Base-by-base conservation (phyloP, 2,888 invertebrate species). In the Volucella inflata region DNA sequence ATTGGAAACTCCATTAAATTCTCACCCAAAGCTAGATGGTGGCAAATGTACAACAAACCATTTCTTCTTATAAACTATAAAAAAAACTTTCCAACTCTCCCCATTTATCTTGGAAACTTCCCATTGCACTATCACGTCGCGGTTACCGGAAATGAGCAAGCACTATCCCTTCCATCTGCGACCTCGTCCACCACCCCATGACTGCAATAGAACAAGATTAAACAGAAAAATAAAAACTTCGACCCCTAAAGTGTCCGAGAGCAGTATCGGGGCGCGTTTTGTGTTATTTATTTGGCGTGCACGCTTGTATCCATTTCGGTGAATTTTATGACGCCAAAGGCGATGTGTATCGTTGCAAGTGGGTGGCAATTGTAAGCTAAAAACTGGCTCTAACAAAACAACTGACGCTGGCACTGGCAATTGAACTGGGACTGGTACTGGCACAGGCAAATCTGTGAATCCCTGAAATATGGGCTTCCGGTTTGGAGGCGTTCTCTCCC, bases 401-500 rank as follows among this genome's bases (percentile, higher is more conserved):
- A 30, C 30, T 30, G 6, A 30, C 30, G 6, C 30, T 30, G 30
- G 30, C 30, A 30, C 30, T 30, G 30, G 6, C 30, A 30, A 4
- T 30, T 4, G 21, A 3, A n/a, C n/a, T n/a, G n/a, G n/a, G n/a
- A n/a, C n/a, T n/a, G n/a, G n/a, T n/a, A 30, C 6, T 6, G 36
- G 60, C 51, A 42, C 30, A 53, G 65, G 51, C n/a, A 59, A 72
- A 57, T 57, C 72, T 68, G 83, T 64, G 83, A 83, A 79, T 79
- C 79, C 57, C 64, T 83, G 83, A 83, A 70, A 79, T 79, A 83
- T 83, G 40, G 51, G 79, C 83, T 79, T 83, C 79, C 82, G 72
- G 60, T 78, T 48, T 44, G 40, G 57, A 70, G 71, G 55, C 46
- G 55, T 17, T 71, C 6, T 68, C 36, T 65, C 68, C 76, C 53